These are phyloP conservation scores for Agrotis clavis DNA, from an alignment of 2,888 invertebrate species.

Conservation along the genomic window DNA sequence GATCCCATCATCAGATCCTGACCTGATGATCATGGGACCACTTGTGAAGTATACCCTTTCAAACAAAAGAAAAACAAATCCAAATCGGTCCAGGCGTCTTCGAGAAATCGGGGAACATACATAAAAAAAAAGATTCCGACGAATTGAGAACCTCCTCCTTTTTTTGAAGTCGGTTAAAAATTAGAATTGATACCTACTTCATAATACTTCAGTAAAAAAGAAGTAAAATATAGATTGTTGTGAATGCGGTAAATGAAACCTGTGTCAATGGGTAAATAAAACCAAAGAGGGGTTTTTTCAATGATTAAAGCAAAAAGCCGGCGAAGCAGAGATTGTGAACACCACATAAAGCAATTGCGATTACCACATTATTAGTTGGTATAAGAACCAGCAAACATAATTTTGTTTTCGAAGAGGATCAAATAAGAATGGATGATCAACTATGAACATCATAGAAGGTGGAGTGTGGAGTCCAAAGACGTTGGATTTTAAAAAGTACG, in stretches of 20 bases:
- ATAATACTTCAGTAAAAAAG: no score
- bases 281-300: not conserved
- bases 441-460: slow-evolving; percentile 43
- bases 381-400: slow-evolving; percentile 71
- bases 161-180: no score
- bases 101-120: no score
- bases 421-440: slow-evolving; percentile 67
- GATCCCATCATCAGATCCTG: no score
- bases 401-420: slow-evolving; percentile 70
- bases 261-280: not conserved
- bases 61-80: no score
- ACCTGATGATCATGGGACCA: no score
- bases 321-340: not conserved
- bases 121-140: no score
- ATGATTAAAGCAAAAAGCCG: slow-evolving; percentile 4
- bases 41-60: no score
- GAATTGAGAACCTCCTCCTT: no score
- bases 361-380: slow-evolving; percentile 58
- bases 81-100: no score
- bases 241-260: not conserved
- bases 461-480: slow-evolving; percentile 34
- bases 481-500: slow-evolving; percentile 10
- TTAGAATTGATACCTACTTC: no score
- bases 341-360: slow-evolving; percentile 6
- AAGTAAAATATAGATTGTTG: not conserved